Evolutionary conservation across 35 echinoderm and acorn worm genomes (phyloP), one percentile per base, ranked within the genome.

Genomic region (Chiridota heheva): DNA sequence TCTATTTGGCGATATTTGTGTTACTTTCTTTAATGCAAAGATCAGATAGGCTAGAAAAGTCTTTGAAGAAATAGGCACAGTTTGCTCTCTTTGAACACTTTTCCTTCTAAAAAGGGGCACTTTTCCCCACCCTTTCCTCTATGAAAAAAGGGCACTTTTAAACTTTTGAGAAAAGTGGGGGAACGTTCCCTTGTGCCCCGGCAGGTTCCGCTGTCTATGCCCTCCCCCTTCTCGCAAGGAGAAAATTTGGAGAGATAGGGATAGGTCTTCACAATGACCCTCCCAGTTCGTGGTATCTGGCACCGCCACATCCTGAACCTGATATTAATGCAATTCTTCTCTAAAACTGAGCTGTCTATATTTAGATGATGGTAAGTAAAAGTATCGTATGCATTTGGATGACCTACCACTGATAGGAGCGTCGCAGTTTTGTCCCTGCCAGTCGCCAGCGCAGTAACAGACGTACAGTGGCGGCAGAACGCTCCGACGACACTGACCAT

Each of bases 381-480:
- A 5, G 33, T 31, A 35, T 25, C 4, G 37, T 35, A 31, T 25
- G 30, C 6, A 66, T 66, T 16, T 30, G 0, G 63, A 25, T 3
- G 16, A 78, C 75, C 62, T 57, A 78, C 75, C 40, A 10, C 24
- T 78, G 28, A 60, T 57, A 60, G 55, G 75, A 1, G 62, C 24
- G n/a, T 61, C 53, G 47, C 75, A 78, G 17, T 78, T 40, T 31
- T 78, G 75, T 60, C 75, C 75, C 75, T 60, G 38, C 75, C 75
- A 78, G 55, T 42, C 34, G 8, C 17, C 58, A 7, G 32, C 29
- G 38, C 75, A 78, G 32, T 60, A 18, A 40, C 75, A 78, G 24
- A 78, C 37, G 53, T 78, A 78, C 34, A 59, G 40, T n/a, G 75
- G 75, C 10, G 75, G 4, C 7, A 78, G 75, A 13, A 34, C 13